Base-by-base conservation (phyloP, 2,797 vertebrate species). In the Thripadectes ignobilis region DNA sequence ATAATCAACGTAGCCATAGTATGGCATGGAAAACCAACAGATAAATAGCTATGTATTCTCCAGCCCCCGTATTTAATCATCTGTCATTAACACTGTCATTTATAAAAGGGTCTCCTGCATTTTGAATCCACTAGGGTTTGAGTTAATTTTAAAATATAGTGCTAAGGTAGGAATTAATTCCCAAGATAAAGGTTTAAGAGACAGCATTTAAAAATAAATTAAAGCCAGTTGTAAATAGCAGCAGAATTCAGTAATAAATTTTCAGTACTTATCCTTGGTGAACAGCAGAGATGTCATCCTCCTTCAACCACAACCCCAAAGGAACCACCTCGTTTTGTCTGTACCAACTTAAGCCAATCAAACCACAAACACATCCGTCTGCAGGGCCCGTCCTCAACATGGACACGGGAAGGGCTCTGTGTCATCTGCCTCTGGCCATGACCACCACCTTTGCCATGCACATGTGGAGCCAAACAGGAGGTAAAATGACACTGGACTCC, bases 401-500 rank as follows among this genome's bases (percentile, higher is more conserved):
- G n/a, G 43, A 43, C 38, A 62, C 8, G 2, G 0, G 48, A 34
- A 4, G 22, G 71, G 51, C 62, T 59, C 71, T 29, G 1, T 0
- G 5, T 10, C 43, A 12, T 3, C 57, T 4, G 0, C 6, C 46
- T 63, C 65, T 38, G 68, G 30, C 65, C 0, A 1, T 1, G 29
- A 32, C 7, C 73, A 32, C 5, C 62, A 39, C 30, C 54, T 80
- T 68, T 62, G 49, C 41, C 16, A 21, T 0, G 13, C 36, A 20
- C 57, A 5, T 22, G 2, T 0, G 6, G 27, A 21, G 80, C 29
- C 3, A 1, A 19, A 30, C 0, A 43, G n/a, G 20, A 65, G 12
- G 6, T 8, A 32, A 90, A 38, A 36, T 1, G 5, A 36, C 71
- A 58, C 68, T 9, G 4, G 72, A 26, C 54, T 68, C 24, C 18